Base-by-base conservation (phyloP, 2,113 vertebrate species). In the Lipotes vexillifer region DNA sequence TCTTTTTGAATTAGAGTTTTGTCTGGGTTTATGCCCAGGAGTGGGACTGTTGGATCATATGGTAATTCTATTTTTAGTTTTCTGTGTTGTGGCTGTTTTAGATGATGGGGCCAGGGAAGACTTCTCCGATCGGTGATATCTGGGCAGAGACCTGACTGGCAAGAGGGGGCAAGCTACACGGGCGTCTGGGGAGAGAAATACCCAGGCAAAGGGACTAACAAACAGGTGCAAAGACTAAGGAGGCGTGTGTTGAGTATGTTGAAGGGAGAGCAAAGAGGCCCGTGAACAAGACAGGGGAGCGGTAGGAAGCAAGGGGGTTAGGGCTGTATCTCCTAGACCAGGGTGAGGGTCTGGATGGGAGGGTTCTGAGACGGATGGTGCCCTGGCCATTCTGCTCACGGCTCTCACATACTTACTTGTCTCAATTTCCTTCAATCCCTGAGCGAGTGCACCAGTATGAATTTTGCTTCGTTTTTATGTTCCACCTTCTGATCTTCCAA, bases 241-340 rank as follows among this genome's bases (percentile, higher is more conserved):
- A 66, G 29, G 33, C 18, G 7, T 10, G 1, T 69, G 38, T n/a
- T 2, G 21, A 5, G 8, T 21, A 18, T 0, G 11, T 36, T 17
- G 5, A n/a, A 52, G n/a, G 38, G 44, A 38, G 21, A 66, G 17
- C 44, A 21, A 63, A 27, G 36, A 46, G 68, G 21, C 66, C 8
- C 0, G 0, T 1, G 59, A 75, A 33, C 8, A 38, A 36, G 80
- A 12, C 0, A 2, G 75, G 41, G 27, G 18, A 29, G 41, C 1
- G 3, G 29, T 46, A 65, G 57, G 17, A 65, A 25, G 46, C 33
- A 21, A 3, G 55, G 18, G 12, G 27, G 1, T 41, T 29, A 14
- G 8, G 20, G 36, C 21, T 72, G 44, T 29, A 6, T 18, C 75
- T 72, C 49, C 12, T 11, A 17, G 21, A 41, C 57, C 15, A 5